phyloP scores from a whole-genome alignment of 2,113 vertebrate genomes.

The Onychorhynchus coronatus region DNA sequence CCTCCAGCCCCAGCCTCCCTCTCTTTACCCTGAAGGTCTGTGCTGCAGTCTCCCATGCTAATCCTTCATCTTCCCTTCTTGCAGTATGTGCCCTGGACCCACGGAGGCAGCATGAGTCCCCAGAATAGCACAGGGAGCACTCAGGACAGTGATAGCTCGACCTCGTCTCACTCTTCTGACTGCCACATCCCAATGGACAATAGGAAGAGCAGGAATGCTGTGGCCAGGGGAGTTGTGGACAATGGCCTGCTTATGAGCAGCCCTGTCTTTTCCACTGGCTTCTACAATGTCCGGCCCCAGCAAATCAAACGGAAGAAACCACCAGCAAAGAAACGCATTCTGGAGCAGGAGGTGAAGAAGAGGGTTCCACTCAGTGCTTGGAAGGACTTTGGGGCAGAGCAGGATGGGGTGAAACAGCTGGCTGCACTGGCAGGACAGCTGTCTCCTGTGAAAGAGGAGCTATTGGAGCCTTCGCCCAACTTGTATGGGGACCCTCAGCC shows the following conservation, averaged over 20 bases:
- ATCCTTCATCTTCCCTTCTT: neutral
- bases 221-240: neutral
- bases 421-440: neutral
- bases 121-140: slow-evolving; percentile 97
- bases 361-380: neutral
- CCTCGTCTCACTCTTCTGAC: slow-evolving; percentile 60
- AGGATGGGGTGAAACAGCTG: neutral
- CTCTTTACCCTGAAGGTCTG: neutral
- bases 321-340: slow-evolving; percentile 38
- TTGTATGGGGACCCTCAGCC: neutral
- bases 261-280: neutral
- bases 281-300: slow-evolving; percentile 22
- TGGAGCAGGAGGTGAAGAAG: slow-evolving; percentile 44
- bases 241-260: neutral
- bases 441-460: neutral
- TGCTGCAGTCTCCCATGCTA: rapidly evolving
- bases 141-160: slow-evolving; percentile 91
- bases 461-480: neutral
- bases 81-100: slow-evolving; percentile 79
- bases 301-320: slow-evolving; percentile 64
- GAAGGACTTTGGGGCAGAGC: neutral
- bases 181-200: neutral
- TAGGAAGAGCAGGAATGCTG: neutral
- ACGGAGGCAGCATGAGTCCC: slow-evolving; percentile 90
- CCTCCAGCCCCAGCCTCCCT: neutral